phyloP scores from a whole-genome alignment of 2,797 vertebrate genomes.

The Yasuhikotakia modesta region DNA sequence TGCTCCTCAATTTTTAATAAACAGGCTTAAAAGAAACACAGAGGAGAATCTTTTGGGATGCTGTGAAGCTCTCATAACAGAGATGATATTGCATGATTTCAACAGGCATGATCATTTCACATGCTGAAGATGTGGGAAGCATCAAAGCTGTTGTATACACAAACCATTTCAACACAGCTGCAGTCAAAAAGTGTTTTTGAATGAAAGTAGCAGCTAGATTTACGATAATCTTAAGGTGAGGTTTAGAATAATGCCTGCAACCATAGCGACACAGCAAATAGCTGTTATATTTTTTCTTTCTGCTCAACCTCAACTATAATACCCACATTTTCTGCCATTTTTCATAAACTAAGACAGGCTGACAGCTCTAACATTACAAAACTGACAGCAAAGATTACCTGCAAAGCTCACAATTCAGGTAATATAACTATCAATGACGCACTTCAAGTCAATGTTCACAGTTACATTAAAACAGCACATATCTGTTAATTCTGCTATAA shows the following conservation, averaged over 20 bases:
- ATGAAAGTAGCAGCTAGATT: background rate
- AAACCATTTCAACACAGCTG: background rate
- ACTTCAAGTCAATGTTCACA: background rate
- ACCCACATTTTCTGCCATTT: background rate
- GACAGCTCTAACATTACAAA: background rate
- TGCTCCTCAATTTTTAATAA: conserved; percentile 12
- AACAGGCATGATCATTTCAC: background rate
- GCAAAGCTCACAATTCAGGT: background rate
- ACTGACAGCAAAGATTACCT: background rate
- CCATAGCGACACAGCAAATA: too few species aligned
- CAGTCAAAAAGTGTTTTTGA: background rate
- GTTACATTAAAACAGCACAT: too few species aligned
- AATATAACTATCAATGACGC: background rate
- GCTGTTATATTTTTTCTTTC: too few species aligned
- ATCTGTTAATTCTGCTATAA: too few species aligned
- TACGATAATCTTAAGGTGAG: background rate
- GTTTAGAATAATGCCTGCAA: background rate
- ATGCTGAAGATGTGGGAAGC: background rate
- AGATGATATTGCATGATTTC: background rate
- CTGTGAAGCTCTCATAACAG: background rate
- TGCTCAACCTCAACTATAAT: background rate
- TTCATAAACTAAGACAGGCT: background rate
- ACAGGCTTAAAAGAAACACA: background rate
- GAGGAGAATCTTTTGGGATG: background rate
- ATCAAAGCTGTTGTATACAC: background rate